phyloP scores from a whole-genome alignment of 2,888 invertebrate genomes.

The Terebella lapidaria region DNA sequence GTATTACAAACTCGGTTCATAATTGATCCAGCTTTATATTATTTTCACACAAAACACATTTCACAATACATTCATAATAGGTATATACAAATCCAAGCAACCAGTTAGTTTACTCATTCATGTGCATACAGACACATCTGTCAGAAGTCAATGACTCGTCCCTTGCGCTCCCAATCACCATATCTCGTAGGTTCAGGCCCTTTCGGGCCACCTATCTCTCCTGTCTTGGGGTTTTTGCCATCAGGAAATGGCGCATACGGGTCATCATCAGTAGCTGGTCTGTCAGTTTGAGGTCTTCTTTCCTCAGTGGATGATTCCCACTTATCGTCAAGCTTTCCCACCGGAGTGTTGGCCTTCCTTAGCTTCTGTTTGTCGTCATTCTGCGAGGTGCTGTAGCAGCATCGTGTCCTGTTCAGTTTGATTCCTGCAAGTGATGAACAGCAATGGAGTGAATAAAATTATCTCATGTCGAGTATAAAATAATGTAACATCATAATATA shows the following conservation, averaged over 20 bases:
- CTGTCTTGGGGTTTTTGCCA: slow-evolving; percentile 83
- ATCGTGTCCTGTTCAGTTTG: no score
- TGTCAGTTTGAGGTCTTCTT: slow-evolving; percentile 63
- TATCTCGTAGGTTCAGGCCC: slow-evolving; percentile 98
- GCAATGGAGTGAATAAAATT: no score
- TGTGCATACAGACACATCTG: neutral
- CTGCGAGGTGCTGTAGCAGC: no score
- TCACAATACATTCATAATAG: no score
- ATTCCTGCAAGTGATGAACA: no score
- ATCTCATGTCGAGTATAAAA: no score
- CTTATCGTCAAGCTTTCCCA: slow-evolving; percentile 71
- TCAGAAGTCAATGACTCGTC: slow-evolving; percentile 89
- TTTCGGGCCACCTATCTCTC: slow-evolving; percentile 88
- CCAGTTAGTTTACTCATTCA: no score
- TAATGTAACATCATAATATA: no score
- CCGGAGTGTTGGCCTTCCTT: slow-evolving; percentile 60
- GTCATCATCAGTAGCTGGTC: slow-evolving; percentile 8
- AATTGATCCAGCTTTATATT: no score
- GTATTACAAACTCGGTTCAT: no score
- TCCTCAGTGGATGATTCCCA: slow-evolving; percentile 55
- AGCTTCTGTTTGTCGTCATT: slow-evolving; percentile 2
- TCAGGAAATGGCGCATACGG: slow-evolving; percentile 72
- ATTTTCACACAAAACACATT: no score
- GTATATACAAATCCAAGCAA: no score
- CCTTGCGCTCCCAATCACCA: slow-evolving; percentile 99